A percentile compares a stretch with the other conserved stretches of the same genome.
Conservation (phyloP, 30 jellyfish, hydroid and myxozoan species). For the Aurelia coerulea region DNA sequence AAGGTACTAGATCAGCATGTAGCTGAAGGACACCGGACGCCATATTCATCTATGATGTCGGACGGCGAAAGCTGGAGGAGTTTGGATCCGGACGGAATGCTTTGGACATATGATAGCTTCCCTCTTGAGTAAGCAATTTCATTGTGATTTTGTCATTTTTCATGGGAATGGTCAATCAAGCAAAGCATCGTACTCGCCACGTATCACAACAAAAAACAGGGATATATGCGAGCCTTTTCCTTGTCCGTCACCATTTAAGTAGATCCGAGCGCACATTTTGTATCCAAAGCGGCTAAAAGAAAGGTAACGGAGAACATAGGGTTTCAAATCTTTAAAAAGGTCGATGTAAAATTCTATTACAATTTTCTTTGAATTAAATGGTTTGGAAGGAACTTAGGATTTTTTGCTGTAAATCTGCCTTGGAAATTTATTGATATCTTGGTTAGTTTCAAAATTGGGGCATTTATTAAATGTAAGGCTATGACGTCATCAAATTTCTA, state of each 20-base stretch:
- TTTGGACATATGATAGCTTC: constrained; percentile 53
- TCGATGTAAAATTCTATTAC: no score
- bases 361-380: no score
- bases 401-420: no score
- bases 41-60: constrained; percentile 85
- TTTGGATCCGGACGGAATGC: constrained; percentile 85
- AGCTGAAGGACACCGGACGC: constrained; percentile 88
- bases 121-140: constrained; percentile 61
- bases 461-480: no score
- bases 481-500: no score
- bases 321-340: no score
- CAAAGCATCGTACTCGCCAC: constrained; percentile 85
- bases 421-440: no score
- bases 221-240: constrained; percentile 88
- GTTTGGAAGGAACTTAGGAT: no score
- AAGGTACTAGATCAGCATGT: no score
- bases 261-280: constrained; percentile 85
- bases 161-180: constrained; percentile 89
- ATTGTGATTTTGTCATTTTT: constrained; percentile 45
- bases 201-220: constrained; percentile 85
- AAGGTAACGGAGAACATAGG: background rate
- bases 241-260: constrained; percentile 93
- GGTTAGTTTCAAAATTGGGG: no score
- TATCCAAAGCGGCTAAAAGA: constrained; percentile 78
- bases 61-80: constrained; percentile 92